A percentile compares a stretch with the other conserved stretches of the same genome.
phyloP scores from a whole-genome alignment of 2,888 invertebrate species.

The Melinaea marsaeus region DNA sequence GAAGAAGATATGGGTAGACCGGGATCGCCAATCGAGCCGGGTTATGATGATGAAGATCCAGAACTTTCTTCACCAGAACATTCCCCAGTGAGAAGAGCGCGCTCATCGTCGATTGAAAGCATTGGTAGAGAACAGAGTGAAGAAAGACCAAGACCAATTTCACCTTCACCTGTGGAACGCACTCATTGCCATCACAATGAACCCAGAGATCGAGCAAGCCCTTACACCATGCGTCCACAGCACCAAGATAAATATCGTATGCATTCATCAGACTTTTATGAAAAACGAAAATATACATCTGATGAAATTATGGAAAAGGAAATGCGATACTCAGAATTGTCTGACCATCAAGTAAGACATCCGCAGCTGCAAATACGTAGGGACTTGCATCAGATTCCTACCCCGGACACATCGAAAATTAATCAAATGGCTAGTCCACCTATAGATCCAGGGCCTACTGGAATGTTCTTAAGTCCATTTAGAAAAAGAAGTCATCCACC shows the following conservation, averaged over 20 bases:
- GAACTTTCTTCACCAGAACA: slow-evolving; percentile 80
- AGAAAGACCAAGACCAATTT: slow-evolving; percentile 58
- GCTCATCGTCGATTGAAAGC: slow-evolving; percentile 73
- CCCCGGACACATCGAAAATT: slow-evolving; percentile 63
- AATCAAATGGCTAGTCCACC: slow-evolving; percentile 64
- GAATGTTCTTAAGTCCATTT: slow-evolving; percentile 73
- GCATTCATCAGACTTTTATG: slow-evolving; percentile 58
- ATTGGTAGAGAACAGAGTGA: slow-evolving; percentile 69
- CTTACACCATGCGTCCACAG: slow-evolving; percentile 87
- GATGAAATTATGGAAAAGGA: slow-evolving; percentile 72
- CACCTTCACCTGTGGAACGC: slow-evolving; percentile 72
- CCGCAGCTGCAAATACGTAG: slow-evolving; percentile 86
- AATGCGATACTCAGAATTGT: slow-evolving; percentile 68
- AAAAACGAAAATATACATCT: slow-evolving; percentile 67
- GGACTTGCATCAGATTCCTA: slow-evolving; percentile 81
- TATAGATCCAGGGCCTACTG: slow-evolving; percentile 67
- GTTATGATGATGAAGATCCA: slow-evolving; percentile 73
- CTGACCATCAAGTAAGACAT: slow-evolving; percentile 67
- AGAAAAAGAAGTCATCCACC: slow-evolving; percentile 78
- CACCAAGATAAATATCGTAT: slow-evolving; percentile 71
- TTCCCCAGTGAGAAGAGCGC: slow-evolving; percentile 77
- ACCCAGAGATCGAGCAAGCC: slow-evolving; percentile 75
- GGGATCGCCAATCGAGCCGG: slow-evolving; percentile 74
- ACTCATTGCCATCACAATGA: slow-evolving; percentile 84
- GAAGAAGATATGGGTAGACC: slow-evolving; percentile 79